These are phyloP conservation scores for Mastigias papua DNA, from an alignment of 30 jellyfish, hydroid and myxozoan genomes.

Conservation along the genomic window DNA sequence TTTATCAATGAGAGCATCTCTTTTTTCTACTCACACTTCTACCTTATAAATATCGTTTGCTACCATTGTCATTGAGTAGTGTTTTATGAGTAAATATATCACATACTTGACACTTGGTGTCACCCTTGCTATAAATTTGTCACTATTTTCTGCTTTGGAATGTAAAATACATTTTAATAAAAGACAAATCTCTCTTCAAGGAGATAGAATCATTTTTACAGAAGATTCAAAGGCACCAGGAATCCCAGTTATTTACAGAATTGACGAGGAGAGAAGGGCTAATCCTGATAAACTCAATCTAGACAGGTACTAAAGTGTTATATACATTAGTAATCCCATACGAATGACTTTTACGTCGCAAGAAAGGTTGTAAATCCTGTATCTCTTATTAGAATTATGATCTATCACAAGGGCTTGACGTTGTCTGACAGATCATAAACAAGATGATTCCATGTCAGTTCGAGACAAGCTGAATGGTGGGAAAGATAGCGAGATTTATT, in stretches of 20 bases:
- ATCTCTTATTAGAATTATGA: not conserved
- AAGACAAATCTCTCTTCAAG: slow-evolving; percentile 26
- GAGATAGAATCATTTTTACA: slow-evolving; percentile 88
- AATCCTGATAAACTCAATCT: slow-evolving; percentile 90
- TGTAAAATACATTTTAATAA: not conserved
- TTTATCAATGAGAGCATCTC: too few species aligned
- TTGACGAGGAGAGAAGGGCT: slow-evolving; percentile 82
- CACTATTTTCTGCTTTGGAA: not conserved
- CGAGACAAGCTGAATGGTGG: not conserved
- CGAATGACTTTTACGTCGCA: not conserved
- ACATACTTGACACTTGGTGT: too few species aligned
- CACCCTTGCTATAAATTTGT: not conserved
- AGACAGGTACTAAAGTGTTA: slow-evolving; percentile 76
- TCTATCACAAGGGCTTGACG: not conserved
- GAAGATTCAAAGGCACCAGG: slow-evolving; percentile 92
- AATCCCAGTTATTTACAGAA: slow-evolving; percentile 81
- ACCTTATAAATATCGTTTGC: too few species aligned
- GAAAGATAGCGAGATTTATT: not conserved
- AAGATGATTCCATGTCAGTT: not conserved
- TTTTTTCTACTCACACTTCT: too few species aligned
- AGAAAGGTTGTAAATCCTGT: not conserved
- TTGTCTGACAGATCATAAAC: not conserved
- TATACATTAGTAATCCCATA: slow-evolving; percentile 12
- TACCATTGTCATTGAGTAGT: too few species aligned
- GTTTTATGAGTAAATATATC: too few species aligned